Evolutionary conservation across 2,113 vertebrate species (phyloP), one percentile per base, ranked within the genome.

Genomic region (Xiphophorus couchianus): DNA sequence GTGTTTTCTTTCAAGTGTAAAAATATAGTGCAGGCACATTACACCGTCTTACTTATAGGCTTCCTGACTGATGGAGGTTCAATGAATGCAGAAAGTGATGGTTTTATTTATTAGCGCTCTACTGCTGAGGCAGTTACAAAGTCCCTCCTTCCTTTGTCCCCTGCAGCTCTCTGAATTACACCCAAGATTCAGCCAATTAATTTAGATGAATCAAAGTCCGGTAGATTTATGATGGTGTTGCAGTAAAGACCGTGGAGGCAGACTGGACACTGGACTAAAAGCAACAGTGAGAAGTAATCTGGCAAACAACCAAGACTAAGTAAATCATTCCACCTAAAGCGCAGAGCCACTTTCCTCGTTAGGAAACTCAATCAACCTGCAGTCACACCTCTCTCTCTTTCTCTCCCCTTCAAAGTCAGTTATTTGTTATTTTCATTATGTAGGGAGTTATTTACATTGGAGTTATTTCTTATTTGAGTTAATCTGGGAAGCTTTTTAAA

Each of bases 161-260:
- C 42, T 76, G 42, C 62, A 69, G 48, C 42, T 62, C 76, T 35
- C 67, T 84, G 78, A 90, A 77, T 89, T 73, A 88, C 85, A 71
- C 69, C 72, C 51, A 69, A 80, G 27, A 77, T 74, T 74, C 58
- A 48, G 81, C 85, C 86, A 90, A 83, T 92, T 87, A 86, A 81
- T 88, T 89, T 81, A 82, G 77, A 82, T 86, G 77, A 90, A 90
- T 82, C 69, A 76, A 77, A 31, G 42, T 14, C n/a, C 58, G 75
- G 71, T 65, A 85, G 88, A 92, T 93, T 91, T 88, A 91, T 88
- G 85, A 48, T 27, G 44, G 72, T 27, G 66, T 71, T 63, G 66
- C 74, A 39, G 39, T 15, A 28, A 71, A 68, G 70, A 48, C 74
- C 3, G 4, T 17, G 31, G 48, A 70, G 66, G 76, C 65, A 73